phyloP scores from a whole-genome alignment of 1,140 invertebrate genomes.

The Watersipora subatra region DNA sequence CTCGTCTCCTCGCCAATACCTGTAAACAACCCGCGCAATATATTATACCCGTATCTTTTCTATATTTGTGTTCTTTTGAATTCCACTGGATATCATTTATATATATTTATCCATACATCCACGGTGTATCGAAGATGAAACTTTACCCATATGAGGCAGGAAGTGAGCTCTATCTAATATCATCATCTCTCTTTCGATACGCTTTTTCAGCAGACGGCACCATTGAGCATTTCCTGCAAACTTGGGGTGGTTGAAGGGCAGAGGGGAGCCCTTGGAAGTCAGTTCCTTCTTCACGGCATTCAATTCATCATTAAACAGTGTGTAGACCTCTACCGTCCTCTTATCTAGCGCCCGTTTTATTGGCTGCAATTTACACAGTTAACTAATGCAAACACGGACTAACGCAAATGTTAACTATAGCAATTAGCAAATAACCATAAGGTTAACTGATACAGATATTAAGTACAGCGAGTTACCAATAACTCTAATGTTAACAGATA shows the following conservation, averaged over 20 bases:
- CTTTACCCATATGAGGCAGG: slow-evolving; percentile 50
- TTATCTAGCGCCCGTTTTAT: slow-evolving; percentile 42
- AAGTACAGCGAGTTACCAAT: no score
- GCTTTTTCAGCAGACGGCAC: slow-evolving; percentile 48
- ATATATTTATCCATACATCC: no score
- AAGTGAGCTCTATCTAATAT: slow-evolving; percentile 54
- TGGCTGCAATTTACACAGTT: slow-evolving; percentile 44
- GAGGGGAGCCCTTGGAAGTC: slow-evolving; percentile 48
- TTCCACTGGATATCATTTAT: no score
- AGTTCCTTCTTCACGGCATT: slow-evolving; percentile 57
- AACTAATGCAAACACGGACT: not conserved
- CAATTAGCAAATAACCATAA: no score
- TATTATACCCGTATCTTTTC: no score
- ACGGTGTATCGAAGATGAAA: no score
- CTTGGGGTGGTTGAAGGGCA: slow-evolving; percentile 50
- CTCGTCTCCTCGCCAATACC: slow-evolving; percentile 53
- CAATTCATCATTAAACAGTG: slow-evolving; percentile 62
- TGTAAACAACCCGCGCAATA: not conserved
- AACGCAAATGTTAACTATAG: not conserved
- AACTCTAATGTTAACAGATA: no score
- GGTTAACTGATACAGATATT: no score
- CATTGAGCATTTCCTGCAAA: slow-evolving; percentile 56
- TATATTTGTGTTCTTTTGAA: no score
- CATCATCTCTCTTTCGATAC: slow-evolving; percentile 49
- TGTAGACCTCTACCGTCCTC: slow-evolving; percentile 52